Conservation (phyloP, 2,113 vertebrate genomes). For the Calidris pygmaea region DNA sequence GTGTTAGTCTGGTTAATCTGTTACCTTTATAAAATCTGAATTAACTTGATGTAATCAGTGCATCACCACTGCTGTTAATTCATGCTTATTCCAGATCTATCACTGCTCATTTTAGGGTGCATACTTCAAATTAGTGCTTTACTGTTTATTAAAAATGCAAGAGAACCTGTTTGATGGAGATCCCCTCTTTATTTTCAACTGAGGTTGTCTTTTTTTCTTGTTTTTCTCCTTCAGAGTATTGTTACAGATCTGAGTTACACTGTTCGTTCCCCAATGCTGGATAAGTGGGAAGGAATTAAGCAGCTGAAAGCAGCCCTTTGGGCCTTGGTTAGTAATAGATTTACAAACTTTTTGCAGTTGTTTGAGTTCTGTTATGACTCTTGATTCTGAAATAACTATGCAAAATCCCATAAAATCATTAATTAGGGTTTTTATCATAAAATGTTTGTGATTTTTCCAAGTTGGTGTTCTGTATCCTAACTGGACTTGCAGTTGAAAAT, state of each 20-base stretch:
- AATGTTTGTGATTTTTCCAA: not conserved
- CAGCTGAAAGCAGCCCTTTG: conserved; percentile 95
- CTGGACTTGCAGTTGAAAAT: not conserved
- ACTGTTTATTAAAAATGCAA: not conserved
- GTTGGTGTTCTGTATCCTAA: not conserved
- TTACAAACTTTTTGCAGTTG: not conserved
- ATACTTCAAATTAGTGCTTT: not conserved
- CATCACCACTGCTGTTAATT: not conserved
- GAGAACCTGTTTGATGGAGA: not conserved
- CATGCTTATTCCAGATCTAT: not conserved
- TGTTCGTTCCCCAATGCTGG: conserved; percentile 92
- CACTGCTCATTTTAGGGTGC: not conserved
- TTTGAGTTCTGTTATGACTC: not conserved
- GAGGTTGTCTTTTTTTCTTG: not conserved
- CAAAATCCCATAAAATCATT: not conserved
- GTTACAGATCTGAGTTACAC: conserved; percentile 95
- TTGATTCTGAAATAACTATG: not conserved
- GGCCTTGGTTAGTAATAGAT: conserved; percentile 15
- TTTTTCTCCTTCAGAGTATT: conserved; percentile 80
- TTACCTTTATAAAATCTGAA: not conserved
- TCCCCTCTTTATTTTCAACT: not conserved
- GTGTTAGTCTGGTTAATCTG: not conserved
- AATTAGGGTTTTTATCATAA: not conserved
- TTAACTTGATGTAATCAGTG: not conserved
- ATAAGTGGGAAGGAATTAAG: conserved; percentile 98